Percentiles rank a stretch among this genome's conserved stretches.
phyloP scores from a whole-genome alignment of 2,888 invertebrate genomes.

The Empis stercorea region DNA sequence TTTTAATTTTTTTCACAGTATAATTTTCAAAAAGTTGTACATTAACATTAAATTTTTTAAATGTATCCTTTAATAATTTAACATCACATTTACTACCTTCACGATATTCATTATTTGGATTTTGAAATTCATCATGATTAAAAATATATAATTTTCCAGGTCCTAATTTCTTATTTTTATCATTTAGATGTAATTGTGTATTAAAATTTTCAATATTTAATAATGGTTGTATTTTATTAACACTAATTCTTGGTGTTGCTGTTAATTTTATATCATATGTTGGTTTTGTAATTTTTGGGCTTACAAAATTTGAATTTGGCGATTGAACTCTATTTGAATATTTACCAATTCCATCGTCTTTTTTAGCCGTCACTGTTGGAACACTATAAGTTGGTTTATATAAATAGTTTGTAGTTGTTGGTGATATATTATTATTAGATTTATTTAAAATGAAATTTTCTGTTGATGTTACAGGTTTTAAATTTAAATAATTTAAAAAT shows the following conservation, averaged over 20 bases:
- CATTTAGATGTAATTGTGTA: neutral
- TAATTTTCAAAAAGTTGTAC: conserved; percentile 23
- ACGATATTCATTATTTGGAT: conserved; percentile 21
- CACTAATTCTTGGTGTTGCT: neutral
- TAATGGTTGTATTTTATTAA: neutral
- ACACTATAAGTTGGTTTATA: no score
- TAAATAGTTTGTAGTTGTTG: no score
- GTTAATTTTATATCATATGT: no score
- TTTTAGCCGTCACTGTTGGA: no score
- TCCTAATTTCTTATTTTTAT: conserved; percentile 16
- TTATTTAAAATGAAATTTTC: no score
- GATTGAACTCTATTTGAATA: neutral
- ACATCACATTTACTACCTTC: conserved; percentile 27
- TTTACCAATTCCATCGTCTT: no score
- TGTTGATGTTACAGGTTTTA: no score
- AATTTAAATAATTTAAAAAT: no score
- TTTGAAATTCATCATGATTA: conserved; percentile 29
- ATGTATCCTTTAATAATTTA: conserved; percentile 19
- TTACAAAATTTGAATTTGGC: neutral
- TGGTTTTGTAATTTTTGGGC: neutral
- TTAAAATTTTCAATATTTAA: neutral
- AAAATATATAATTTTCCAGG: conserved; percentile 29
- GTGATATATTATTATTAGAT: no score
- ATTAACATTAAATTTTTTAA: conserved; percentile 24
- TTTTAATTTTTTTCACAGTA: conserved; percentile 21